Conservation (phyloP, 2,797 vertebrate genomes). For the Acestrorhynchus altus region DNA sequence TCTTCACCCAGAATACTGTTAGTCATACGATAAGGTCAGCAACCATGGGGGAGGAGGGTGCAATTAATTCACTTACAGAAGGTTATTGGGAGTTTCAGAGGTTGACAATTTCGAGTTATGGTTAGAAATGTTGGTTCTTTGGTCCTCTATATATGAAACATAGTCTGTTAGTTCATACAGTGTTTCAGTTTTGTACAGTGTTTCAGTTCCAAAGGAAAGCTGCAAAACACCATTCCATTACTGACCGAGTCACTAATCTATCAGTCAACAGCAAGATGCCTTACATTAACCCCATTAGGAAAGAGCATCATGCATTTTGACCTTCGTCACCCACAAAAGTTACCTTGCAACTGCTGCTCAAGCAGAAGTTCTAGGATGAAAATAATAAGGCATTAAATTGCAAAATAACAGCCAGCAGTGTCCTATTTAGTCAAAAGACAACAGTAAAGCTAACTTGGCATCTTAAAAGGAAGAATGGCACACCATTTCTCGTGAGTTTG, state of each 20-base stretch:
- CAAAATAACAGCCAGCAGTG: slow-evolving; percentile 43
- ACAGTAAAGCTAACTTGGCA: background rate
- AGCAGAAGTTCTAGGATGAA: slow-evolving; percentile 76
- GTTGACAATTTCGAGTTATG: background rate
- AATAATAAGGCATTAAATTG: slow-evolving; percentile 70
- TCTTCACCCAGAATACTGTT: slow-evolving; percentile 15
- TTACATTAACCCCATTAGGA: slow-evolving; percentile 47
- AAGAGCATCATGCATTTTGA: slow-evolving; percentile 68
- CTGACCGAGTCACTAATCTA: slow-evolving; percentile 31
- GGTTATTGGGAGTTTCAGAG: slow-evolving; percentile 23
- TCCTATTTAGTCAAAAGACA: slow-evolving; percentile 40
- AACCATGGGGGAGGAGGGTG: background rate
- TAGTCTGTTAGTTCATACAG: slow-evolving; percentile 44
- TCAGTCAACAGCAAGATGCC: slow-evolving; percentile 54
- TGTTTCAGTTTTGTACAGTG: background rate
- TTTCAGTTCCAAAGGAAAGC: slow-evolving; percentile 25
- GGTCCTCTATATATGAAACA: slow-evolving; percentile 9
- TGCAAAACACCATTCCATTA: slow-evolving; percentile 35
- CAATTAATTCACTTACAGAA: slow-evolving; percentile 35
- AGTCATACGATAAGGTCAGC: slow-evolving; percentile 26
- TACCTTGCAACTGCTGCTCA: slow-evolving; percentile 82
- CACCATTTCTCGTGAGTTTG: slow-evolving; percentile 89
- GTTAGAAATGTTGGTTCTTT: slow-evolving; percentile 9
- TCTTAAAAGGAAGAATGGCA: slow-evolving; percentile 48
- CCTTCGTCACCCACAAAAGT: slow-evolving; percentile 54